A percentile compares a stretch with the other conserved stretches of the same genome.
Evolutionary conservation across 2,797 vertebrate species (phyloP).

Genomic region (Chiroxiphia lanceolata): DNA sequence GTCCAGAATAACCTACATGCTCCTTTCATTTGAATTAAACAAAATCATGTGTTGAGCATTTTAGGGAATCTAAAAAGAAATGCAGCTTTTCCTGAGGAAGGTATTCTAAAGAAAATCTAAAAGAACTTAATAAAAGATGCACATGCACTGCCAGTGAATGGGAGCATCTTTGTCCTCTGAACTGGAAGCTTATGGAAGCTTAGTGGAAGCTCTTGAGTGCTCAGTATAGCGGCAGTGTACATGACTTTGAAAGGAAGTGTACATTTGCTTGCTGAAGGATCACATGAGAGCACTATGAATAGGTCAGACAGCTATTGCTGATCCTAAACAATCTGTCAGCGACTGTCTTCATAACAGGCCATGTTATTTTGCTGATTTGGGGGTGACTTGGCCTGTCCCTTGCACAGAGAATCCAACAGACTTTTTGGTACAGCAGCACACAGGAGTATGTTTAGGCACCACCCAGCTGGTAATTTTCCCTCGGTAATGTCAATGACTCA

Average conservation of each 20-base stretch:
- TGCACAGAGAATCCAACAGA: background rate
- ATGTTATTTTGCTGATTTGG: background rate
- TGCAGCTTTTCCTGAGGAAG: background rate
- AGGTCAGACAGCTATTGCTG: constrained; percentile 50
- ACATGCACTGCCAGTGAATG: background rate
- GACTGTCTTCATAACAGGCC: background rate
- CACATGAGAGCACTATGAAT: constrained; percentile 50
- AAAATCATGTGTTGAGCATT: constrained; percentile 19
- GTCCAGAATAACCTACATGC: constrained; percentile 21
- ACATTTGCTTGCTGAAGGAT: background rate
- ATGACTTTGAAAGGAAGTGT: constrained; percentile 40
- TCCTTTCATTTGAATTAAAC: constrained; percentile 57
- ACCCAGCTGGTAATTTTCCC: background rate
- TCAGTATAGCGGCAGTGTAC: background rate
- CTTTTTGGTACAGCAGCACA: accelerated
- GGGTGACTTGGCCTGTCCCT: background rate
- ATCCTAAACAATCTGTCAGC: constrained; percentile 48
- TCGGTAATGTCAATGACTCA: background rate
- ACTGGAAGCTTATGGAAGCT: background rate
- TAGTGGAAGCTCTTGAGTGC: background rate
- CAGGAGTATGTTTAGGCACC: background rate
- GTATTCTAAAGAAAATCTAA: background rate
- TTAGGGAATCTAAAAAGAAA: background rate
- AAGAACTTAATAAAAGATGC: background rate
- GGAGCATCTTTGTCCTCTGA: background rate